Evolutionary conservation across 2,888 invertebrate species (phyloP), one percentile per base, ranked within the genome.

Genomic region (Drosophila paramelanica): DNA sequence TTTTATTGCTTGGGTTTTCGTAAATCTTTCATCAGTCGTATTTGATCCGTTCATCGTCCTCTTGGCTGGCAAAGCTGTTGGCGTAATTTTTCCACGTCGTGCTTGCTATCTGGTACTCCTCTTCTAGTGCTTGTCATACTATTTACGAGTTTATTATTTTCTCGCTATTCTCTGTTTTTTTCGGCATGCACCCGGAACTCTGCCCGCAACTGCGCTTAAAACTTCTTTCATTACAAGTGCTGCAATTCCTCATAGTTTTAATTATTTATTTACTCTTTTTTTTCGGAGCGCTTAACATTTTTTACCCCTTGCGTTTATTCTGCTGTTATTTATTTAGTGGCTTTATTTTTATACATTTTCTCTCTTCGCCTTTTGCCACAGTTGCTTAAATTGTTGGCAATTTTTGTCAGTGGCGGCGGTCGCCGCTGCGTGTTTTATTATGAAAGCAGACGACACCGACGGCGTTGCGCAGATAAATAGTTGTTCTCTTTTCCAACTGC

Each of bases 81-180:
- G 67, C 66, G 74, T 77, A 60, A 81, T 76, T 77, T 82, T 67
- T 69, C 41, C 67, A 60, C 73, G 65, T 73, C 65, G 65, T 53
- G 43, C 33, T 33, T 36, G 36, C 46, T 53, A 43, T 53, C 46
- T 51, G 25, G 64, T 55, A 51, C 46, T 31, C 33, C 39, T 61
- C 39, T 61, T 46, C 33, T 50, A 49, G 25, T 49, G 67, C 87
- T 86, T 81, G 89, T 89, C 89, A 81, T 73, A 70, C 74, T 88
- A 89, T 85, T 85, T 85, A 85, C 79, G 85, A 87, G 89, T 85
- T 85, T 79, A 89, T 85, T 89, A 89, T 85, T 84, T 84, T 69
- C 62, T 57, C 61, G 67, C 76, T 75, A 50, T 76, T 80, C 78
- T 80, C 73, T 60, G 78, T 87, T 87, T 17, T 17, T 79, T 87